Conservation (phyloP, 2,797 vertebrate species). For the Danio jaintianensis region DNA sequence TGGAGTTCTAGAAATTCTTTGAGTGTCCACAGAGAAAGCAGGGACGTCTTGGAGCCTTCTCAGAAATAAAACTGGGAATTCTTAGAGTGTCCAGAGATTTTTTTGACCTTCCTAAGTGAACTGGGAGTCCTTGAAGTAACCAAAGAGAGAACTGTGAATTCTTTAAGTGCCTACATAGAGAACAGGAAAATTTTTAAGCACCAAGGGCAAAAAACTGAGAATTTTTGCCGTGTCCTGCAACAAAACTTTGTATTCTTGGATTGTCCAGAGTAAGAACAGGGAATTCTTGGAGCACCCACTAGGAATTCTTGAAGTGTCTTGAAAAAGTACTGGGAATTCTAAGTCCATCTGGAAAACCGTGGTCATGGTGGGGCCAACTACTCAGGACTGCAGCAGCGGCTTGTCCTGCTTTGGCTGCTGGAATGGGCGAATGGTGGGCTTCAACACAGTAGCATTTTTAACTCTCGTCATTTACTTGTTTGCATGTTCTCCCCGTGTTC, state of each 20-base stretch:
- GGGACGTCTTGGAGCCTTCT: neutral
- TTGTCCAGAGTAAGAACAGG: neutral
- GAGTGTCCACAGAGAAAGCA: constrained; percentile 32
- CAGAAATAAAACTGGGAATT: neutral
- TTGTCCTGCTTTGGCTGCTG: constrained; percentile 86
- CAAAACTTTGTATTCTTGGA: no score
- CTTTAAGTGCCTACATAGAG: no score
- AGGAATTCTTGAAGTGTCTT: neutral
- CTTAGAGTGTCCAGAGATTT: constrained; percentile 50
- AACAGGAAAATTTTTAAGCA: no score
- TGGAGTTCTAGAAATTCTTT: constrained; percentile 50
- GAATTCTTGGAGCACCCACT: constrained; percentile 10
- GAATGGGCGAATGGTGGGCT: constrained; percentile 87
- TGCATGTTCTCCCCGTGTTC: no score
- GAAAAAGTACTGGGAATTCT: no score
- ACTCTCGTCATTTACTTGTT: neutral
- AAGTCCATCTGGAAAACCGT: constrained; percentile 38
- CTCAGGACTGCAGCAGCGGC: constrained; percentile 78
- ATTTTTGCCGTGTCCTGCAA: no score
- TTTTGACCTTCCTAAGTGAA: constrained; percentile 55
- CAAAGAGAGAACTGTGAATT: constrained; percentile 26
- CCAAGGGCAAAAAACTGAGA: no score
- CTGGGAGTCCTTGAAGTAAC: constrained; percentile 24
- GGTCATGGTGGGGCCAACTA: constrained; percentile 77
- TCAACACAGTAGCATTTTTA: constrained; percentile 68